Conservation (phyloP, 2,888 invertebrate species). For the Sphaerophoria taeniata region DNA sequence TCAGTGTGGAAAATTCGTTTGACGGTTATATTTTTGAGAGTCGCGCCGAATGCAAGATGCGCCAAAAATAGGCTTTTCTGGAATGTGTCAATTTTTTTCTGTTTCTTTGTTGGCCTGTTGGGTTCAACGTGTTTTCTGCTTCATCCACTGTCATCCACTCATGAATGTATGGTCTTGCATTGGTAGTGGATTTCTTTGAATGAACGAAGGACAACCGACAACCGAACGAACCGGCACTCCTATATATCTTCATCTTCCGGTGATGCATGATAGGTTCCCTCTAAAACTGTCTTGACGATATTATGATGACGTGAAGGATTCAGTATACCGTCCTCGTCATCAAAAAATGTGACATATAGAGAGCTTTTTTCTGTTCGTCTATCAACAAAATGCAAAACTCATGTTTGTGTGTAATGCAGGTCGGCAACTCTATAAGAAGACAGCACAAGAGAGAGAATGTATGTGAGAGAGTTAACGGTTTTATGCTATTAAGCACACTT, state of each 20-base stretch:
- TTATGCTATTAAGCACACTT: not conserved
- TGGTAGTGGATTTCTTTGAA: conserved; percentile 56
- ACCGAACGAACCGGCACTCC: conserved; percentile 41
- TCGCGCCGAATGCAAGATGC: conserved; percentile 69
- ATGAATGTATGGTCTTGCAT: conserved; percentile 47
- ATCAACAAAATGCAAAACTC: not conserved
- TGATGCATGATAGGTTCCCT: conserved; percentile 26
- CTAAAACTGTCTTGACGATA: not conserved
- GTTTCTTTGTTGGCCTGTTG: conserved; percentile 13
- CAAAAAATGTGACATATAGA: conserved; percentile 57
- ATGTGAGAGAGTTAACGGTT: not conserved
- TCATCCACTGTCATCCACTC: not conserved
- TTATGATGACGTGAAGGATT: conserved; percentile 59
- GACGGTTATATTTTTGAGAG: conserved; percentile 53
- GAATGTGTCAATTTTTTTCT: conserved; percentile 58
- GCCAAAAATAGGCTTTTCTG: conserved; percentile 68
- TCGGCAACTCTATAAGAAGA: conserved; percentile 50
- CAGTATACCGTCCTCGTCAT: conserved; percentile 46
- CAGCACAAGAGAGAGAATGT: not conserved
- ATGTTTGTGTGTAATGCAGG: conserved; percentile 58
- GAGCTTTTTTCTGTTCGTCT: conserved; percentile 35
- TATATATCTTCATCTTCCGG: conserved; percentile 36
- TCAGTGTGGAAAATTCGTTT: conserved; percentile 21
- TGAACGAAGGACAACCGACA: conserved; percentile 63
- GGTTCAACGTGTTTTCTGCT: conserved; percentile 68